Base-by-base conservation (phyloP, 2,113 vertebrate genomes). In the Phrynocephalus versicolor region DNA sequence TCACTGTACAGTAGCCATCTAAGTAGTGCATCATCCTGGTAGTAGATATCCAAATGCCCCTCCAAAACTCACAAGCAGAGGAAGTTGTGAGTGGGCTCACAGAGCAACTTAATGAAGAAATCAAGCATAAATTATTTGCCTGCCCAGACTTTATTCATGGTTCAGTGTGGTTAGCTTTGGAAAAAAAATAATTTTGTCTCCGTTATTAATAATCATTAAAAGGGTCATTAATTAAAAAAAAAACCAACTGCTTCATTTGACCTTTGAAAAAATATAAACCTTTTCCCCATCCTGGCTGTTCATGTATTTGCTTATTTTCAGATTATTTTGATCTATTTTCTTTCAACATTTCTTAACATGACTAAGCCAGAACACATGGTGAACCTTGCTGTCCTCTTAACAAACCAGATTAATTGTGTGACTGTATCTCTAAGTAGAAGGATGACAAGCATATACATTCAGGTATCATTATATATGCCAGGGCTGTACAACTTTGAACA, bases 401-500 rank as follows among this genome's bases (percentile, higher is more conserved):
- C n/a, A n/a, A n/a, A n/a, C 2, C 75, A 58, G 3, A 41, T 14
- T 45, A 21, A 12, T 76, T 76, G 6, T 57, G 51, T 57, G 8
- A n/a, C 27, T 35, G 14, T 12, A 21, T 19, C 45, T 25, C 55
- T 58, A 33, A 33, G 7, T 74, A 41, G 35, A 7, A 75, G 23
- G 39, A 35, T 58, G 18, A 57, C 35, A 58, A 58, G 15, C 51
- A 55, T 39, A 3, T 30, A 27, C 45, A 41, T 51, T 37, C 27
- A 65, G 25, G 25, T 27, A 65, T 27, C 84, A 87, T 90, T 79
- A 51, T 37, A 25, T 60, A 60, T 58, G 2, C n/a, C n/a, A n/a
- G n/a, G n/a, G n/a, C n/a, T n/a, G n/a, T n/a, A n/a, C n/a, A n/a
- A n/a, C n/a, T n/a, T n/a, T n/a, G n/a, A n/a, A n/a, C n/a, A n/a